Conservation (phyloP, 1,140 invertebrate genomes). For the Tribolium madens region DNA sequence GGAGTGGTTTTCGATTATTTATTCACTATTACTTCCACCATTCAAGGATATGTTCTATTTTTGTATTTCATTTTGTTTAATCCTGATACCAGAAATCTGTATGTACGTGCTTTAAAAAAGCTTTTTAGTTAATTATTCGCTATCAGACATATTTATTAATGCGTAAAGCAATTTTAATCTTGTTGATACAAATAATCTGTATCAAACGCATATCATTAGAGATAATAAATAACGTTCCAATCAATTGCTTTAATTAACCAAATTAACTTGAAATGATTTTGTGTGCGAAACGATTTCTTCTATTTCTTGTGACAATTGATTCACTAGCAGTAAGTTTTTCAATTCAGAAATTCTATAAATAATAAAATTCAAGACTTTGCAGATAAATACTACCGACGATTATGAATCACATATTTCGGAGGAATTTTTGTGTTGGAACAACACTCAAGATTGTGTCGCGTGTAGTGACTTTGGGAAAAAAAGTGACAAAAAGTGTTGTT, state of each 20-base stretch:
- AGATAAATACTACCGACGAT: no score
- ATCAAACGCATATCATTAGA: background rate
- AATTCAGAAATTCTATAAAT: no score
- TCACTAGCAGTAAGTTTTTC: background rate
- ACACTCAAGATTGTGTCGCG: no score
- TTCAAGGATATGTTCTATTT: constrained; percentile 74
- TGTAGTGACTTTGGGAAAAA: no score
- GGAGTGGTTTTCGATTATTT: constrained; percentile 70
- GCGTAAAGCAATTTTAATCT: background rate
- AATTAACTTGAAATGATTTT: background rate
- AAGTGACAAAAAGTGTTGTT: no score
- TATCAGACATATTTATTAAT: background rate
- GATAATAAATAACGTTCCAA: background rate
- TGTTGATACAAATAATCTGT: background rate
- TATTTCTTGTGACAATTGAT: background rate
- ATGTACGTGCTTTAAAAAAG: constrained; percentile 28
- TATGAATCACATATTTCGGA: no score
- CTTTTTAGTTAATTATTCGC: background rate
- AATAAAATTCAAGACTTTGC: no score
- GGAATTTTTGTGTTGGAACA: no score
- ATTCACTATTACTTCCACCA: constrained; percentile 73
- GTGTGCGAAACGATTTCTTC: background rate
- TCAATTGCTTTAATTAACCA: no score
- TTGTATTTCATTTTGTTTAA: constrained; percentile 75
- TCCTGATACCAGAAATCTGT: constrained; percentile 69